Evolutionary conservation across 1,140 invertebrate species (phyloP), one percentile per base, ranked within the genome.

Genomic region (Pseudachorutes palmiensis): DNA sequence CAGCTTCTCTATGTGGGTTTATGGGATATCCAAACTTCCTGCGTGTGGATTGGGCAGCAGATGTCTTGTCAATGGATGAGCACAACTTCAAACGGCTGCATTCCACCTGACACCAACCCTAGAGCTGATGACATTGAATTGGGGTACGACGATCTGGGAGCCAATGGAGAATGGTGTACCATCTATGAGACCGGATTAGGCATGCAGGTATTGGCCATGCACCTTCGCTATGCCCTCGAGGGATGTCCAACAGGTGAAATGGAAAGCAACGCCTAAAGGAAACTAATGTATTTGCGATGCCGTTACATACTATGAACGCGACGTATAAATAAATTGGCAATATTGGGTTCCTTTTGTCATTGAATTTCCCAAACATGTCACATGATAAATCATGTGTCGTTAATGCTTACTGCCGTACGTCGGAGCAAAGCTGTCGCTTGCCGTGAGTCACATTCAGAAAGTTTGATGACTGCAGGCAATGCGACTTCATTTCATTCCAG

Each of bases 21-120:
- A 22, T 57, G 14, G 51, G 51, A n/a, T 57, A 57, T 57, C 51
- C 51, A 9, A 57, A 57, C 24, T 57, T 57, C 26, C 51, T 57
- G 5, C 51, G 51, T 24, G 12, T 22, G 5, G 51, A 57, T 57
- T 57, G 51, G 51, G 5, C 26, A 5, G 24, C 5, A 12, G 14
- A 57, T 57, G 24, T 57, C 14, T n/a, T 57, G 24, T 57, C 51
- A 12, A n/a, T 57, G 51, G 51, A 57, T 57, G 51, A 24, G 26
- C 5, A 12, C 51, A 5, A 57, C 51, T 12, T 14, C 26, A n/a
- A 57, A 12, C 5, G 51, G 51, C 24, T 57, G 51, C 24, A 57
- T 57, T 57, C 51, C 51, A 57, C 12, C 24, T 57, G 51, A 57
- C 5, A 14, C 51, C 5, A 12, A 12, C 5, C 24, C 51, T 24